Base-by-base conservation (phyloP, 1,140 invertebrate genomes). In the Scaptodrosophila lebanonensis region DNA sequence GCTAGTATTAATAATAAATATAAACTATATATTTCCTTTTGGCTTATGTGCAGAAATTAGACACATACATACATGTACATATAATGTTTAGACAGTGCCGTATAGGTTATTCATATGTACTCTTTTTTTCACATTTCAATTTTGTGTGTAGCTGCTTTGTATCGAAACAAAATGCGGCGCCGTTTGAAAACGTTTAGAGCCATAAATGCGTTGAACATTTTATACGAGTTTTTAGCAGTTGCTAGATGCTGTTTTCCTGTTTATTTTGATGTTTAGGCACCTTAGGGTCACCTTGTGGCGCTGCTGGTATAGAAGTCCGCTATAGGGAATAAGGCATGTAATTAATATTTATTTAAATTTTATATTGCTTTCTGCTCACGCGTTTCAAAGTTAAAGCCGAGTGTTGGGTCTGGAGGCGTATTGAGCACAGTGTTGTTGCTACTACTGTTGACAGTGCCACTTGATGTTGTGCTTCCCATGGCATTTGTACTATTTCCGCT, bases 241-340 rank as follows among this genome's bases (percentile, higher is more conserved):
- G 25, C 32, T 50, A 44, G 49, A 38, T 45, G 39, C 47, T 40
- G 45, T 50, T n/a, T n/a, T 45, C 35, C 30, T 18, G 30, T 39
- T 45, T 45, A 40, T 58, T 27, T 33, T 29, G 44, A 47, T 38
- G 58, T 38, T 36, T 60, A 45, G 36, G 9, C 61, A 50, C 70
- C 64, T 84, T 86, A 84, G 66, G 83, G 83, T 85, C 83, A 85
- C 83, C 83, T 85, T 32, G 83, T 70, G 25, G 83, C 58, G 43
- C 73, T 85, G 70, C 60, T 85, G 20, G 77, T 79, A 35, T 82
- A 85, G 42, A 82, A 85, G 53, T 85, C 83, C 51, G 72, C 83
- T 85, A 49, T 20, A 6, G 0, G 2, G 4, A 2, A 13, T 11
- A 27, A n/a, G 0, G 0, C 5, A 25, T 11, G 6, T 8, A 11